phyloP scores from a whole-genome alignment of 1,140 invertebrate genomes.

The Alviniconcha marisindica region DNA sequence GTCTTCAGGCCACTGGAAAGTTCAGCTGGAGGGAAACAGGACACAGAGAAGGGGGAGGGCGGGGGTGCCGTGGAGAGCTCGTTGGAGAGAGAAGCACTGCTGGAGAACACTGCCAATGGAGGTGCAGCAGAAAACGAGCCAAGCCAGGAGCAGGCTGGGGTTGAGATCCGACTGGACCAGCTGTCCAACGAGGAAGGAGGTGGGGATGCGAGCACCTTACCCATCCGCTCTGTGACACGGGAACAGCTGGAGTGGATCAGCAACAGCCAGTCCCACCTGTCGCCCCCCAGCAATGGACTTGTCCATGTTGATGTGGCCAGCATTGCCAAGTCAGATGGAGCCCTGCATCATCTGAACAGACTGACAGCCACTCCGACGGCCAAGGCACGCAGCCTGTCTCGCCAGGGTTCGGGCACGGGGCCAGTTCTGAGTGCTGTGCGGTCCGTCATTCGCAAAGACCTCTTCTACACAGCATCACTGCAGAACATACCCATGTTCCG shows the following conservation, averaged over 20 bases:
- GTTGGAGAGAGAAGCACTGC: not conserved
- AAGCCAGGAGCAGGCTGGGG: not conserved
- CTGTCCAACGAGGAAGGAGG: not conserved
- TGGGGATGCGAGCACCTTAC: not conserved
- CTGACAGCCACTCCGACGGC: not conserved
- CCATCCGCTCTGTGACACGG: not conserved
- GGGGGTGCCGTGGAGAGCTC: not conserved
- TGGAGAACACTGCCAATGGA: not conserved
- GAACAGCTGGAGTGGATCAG: not conserved
- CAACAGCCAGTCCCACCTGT: conserved; percentile 32
- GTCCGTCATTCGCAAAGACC: conserved; percentile 86
- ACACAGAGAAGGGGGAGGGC: conserved; percentile 1
- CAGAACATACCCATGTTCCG: conserved; percentile 80
- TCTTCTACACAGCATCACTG: conserved; percentile 90
- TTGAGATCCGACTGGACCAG: not conserved
- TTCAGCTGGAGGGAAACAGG: not conserved
- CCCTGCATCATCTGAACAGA: conserved; percentile 47
- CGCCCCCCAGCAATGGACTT: no score
- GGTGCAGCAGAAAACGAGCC: not conserved
- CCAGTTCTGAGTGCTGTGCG: not conserved
- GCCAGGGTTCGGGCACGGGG: not conserved
- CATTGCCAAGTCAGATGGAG: conserved; percentile 54
- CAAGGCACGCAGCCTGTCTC: not conserved
- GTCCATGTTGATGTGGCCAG: not conserved
- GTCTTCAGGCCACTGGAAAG: conserved; percentile 85